Evolutionary conservation across 2,888 invertebrate genomes (phyloP).

Genomic region (Philonicus albiceps): DNA sequence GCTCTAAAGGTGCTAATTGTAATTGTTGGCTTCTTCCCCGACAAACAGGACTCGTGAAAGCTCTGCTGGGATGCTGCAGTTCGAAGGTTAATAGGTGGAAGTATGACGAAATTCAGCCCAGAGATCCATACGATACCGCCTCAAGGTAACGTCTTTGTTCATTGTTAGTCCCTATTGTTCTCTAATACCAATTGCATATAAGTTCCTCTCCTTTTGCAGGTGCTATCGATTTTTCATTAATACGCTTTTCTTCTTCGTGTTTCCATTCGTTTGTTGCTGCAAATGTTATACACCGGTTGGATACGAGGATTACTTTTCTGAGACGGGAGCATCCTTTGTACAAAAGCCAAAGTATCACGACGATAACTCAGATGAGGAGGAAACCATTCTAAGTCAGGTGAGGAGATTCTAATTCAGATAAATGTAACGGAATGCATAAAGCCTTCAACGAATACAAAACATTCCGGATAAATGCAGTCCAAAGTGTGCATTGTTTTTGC

Average conservation of each 20-base stretch:
- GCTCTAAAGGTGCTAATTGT: not conserved
- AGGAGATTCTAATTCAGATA: too few species aligned
- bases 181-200: not conserved
- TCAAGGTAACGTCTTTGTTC: conserved; percentile 49
- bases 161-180: not conserved
- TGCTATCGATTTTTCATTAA: conserved; percentile 54
- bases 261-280: conserved; percentile 54
- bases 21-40: conserved; percentile 13
- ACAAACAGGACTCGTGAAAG: conserved; percentile 54
- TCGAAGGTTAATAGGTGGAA: conserved; percentile 51
- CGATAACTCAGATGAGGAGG: conserved; percentile 48
- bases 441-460: too few species aligned
- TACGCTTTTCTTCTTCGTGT: conserved; percentile 53
- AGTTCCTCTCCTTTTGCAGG: conserved; percentile 28
- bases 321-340: conserved; percentile 53
- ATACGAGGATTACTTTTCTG: conserved; percentile 52
- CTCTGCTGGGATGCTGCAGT: conserved; percentile 52
- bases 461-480: too few species aligned
- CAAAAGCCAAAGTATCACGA: conserved; percentile 29
- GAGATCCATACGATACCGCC: conserved; percentile 50
- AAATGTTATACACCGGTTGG: conserved; percentile 54
- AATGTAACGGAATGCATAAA: too few species aligned
- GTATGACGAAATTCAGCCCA: conserved; percentile 54
- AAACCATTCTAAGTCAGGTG: conserved; percentile 50
- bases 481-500: too few species aligned